phyloP scores from a whole-genome alignment of 2,797 vertebrate genomes.

The Danio aesculapii region DNA sequence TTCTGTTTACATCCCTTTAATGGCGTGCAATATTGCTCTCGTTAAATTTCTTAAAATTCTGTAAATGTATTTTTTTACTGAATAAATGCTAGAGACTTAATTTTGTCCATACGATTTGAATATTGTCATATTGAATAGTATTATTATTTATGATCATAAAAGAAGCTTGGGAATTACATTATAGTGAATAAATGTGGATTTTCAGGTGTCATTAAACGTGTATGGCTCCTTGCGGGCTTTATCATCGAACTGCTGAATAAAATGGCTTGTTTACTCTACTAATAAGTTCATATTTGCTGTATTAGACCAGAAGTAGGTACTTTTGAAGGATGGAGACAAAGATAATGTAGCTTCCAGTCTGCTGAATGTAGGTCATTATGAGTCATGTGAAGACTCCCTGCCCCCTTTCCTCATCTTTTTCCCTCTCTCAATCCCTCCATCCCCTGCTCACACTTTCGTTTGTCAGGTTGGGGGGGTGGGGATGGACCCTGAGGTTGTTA shows the following conservation, averaged over 20 bases:
- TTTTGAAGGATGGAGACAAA: constrained; percentile 39
- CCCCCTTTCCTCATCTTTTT: constrained; percentile 62
- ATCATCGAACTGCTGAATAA: background rate
- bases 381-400: constrained; percentile 58
- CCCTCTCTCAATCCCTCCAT: constrained; percentile 42
- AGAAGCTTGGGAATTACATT: too few relatives aligned
- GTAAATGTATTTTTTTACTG: too few relatives aligned
- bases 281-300: background rate
- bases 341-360: constrained; percentile 44
- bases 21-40: too few relatives aligned
- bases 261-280: too few relatives aligned
- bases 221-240: background rate
- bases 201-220: background rate
- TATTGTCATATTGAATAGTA: too few relatives aligned
- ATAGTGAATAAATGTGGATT: too few relatives aligned
- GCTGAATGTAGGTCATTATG: constrained; percentile 60
- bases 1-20: too few relatives aligned
- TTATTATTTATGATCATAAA: too few relatives aligned
- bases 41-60: too few relatives aligned
- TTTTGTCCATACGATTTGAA: too few relatives aligned
- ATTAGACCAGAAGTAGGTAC: constrained; percentile 11
- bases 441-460: constrained; percentile 45
- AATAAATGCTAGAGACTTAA: too few relatives aligned
- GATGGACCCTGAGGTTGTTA: constrained; percentile 40
- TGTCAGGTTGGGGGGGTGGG: constrained; percentile 45